Evolutionary conservation across 1,140 invertebrate species (phyloP).

Genomic region (Calosoma granatense): DNA sequence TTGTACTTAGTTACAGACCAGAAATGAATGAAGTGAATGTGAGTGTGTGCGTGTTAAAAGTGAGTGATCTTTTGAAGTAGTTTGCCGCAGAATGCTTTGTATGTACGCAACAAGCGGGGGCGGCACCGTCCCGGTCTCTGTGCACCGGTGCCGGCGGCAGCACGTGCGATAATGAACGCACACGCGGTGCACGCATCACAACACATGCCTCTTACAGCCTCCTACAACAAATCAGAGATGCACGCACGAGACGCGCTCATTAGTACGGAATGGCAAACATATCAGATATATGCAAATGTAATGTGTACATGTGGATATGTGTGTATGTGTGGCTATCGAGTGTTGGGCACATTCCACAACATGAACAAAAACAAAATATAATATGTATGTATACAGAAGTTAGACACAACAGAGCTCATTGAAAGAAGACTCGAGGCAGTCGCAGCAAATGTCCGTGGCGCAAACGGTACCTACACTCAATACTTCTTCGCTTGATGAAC

Average conservation of each 20-base stretch:
- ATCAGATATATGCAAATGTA: too few relatives aligned
- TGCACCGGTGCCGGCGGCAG: neutral
- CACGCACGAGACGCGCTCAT: neutral
- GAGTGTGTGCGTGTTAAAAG: neutral
- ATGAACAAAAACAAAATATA: too few relatives aligned
- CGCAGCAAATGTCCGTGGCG: neutral
- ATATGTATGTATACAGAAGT: neutral
- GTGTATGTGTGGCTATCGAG: too few relatives aligned
- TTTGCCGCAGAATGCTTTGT: neutral
- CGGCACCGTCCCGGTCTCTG: neutral
- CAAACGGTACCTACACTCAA: conserved; percentile 28
- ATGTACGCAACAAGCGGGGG: neutral
- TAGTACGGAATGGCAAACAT: neutral
- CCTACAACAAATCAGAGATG: neutral
- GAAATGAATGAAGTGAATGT: neutral
- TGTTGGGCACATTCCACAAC: too few relatives aligned
- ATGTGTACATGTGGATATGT: too few relatives aligned
- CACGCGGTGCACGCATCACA: neutral
- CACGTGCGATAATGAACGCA: neutral
- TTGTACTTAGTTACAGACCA: conserved; percentile 3
- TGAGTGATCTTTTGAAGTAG: neutral
- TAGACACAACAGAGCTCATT: neutral
- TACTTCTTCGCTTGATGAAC: conserved; percentile 27
- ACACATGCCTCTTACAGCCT: neutral
- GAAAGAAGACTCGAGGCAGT: neutral